Conservation (phyloP, 2,797 vertebrate species). For the Lepus oiostolus region DNA sequence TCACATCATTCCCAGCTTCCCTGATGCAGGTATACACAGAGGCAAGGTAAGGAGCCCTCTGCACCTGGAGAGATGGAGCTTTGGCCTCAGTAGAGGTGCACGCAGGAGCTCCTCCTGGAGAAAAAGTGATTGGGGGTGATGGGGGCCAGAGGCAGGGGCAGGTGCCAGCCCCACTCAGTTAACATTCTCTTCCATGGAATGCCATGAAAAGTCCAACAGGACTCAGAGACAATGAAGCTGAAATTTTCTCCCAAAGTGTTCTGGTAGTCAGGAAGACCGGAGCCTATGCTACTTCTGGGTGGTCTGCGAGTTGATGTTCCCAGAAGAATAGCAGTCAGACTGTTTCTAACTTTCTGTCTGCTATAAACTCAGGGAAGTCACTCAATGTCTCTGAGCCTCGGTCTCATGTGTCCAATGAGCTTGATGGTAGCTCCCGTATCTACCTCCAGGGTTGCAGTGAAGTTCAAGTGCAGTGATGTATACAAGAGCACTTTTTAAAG, state of each 20-base stretch:
- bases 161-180: background rate
- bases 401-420: background rate
- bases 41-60: background rate
- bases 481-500: background rate
- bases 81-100: background rate
- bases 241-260: background rate
- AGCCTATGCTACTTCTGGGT: background rate
- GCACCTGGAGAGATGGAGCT: background rate
- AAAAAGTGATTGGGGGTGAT: background rate
- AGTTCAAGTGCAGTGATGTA: background rate
- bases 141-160: fast-evolving
- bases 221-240: background rate
- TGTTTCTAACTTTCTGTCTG: background rate
- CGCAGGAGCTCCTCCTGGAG: background rate
- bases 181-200: background rate
- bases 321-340: background rate
- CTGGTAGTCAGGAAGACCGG: background rate
- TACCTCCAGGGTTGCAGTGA: background rate
- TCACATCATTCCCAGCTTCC: too few relatives aligned
- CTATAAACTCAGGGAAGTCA: background rate
- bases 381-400: background rate
- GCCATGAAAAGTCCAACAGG: background rate
- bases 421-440: background rate
- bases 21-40: background rate
- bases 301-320: background rate